Percentiles rank a stretch among this genome's conserved stretches.
Evolutionary conservation across 1,140 invertebrate species (phyloP).

Genomic region (Listronotus oregonensis): DNA sequence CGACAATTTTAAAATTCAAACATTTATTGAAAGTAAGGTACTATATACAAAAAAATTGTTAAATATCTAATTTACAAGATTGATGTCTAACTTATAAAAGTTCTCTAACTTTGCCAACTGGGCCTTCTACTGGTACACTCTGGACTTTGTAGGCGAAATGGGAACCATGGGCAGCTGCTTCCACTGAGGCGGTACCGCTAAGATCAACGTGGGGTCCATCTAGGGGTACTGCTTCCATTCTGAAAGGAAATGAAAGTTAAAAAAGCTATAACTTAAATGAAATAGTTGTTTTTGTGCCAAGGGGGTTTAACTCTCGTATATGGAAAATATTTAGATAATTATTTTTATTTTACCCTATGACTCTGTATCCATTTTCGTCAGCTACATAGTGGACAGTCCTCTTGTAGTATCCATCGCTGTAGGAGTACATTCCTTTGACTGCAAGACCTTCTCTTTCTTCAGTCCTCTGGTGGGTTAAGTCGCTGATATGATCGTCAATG

Average conservation of each 20-base stretch:
- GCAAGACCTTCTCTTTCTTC: slow-evolving; percentile 61
- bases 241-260: slow-evolving; percentile 11
- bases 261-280: too few relatives aligned
- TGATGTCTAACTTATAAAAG: too few relatives aligned
- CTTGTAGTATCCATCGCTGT: slow-evolving; percentile 62
- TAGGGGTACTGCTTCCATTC: slow-evolving; percentile 53
- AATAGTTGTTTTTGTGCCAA: too few relatives aligned
- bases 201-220: slow-evolving; percentile 58
- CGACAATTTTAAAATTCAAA: too few relatives aligned
- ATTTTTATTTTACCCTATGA: slow-evolving; percentile 54
- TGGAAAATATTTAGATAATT: not conserved
- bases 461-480: slow-evolving; percentile 56
- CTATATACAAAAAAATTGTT: too few relatives aligned
- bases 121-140: slow-evolving; percentile 47
- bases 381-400: slow-evolving; percentile 63
- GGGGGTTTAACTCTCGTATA: not conserved
- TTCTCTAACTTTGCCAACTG: slow-evolving; percentile 39
- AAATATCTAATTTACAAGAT: too few relatives aligned
- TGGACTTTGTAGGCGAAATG: slow-evolving; percentile 52
- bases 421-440: slow-evolving; percentile 61
- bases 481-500: slow-evolving; percentile 61
- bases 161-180: slow-evolving; percentile 52
- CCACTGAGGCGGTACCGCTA: slow-evolving; percentile 58
- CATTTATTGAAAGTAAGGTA: too few relatives aligned
- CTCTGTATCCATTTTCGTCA: slow-evolving; percentile 64